Evolutionary conservation across 2,888 invertebrate genomes (phyloP), one percentile per base, ranked within the genome.

Genomic region (Myopa tessellatipennis): DNA sequence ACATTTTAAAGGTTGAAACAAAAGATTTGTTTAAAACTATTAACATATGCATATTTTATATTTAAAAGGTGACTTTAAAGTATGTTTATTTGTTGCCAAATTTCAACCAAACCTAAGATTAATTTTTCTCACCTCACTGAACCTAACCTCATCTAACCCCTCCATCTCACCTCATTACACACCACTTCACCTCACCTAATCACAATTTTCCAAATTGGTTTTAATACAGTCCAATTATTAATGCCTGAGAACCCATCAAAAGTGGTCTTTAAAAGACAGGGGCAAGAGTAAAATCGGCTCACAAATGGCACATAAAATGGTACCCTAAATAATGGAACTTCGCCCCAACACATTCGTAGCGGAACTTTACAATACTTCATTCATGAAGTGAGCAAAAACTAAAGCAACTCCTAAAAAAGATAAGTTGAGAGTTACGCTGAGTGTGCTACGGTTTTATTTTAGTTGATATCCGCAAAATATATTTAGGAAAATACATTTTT

Each of bases 141-240:
- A 45, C 1, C 10, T 45, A 45, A 45, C 45, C 7, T 45, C 10
- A 45, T 8, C 7, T 45, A 45, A 26, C 5, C n/a, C 26, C 26
- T n/a, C 18, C n/a, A 61, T 10, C 61, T 12, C 26, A 26, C 26
- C 34, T 38, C 65, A 12, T 14, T 34, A 36, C 26, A 61, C 4
- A 4, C 3, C 61, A 18, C 18, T 61, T 55, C 55, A n/a, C 55
- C 61, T 61, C 34, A 34, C 38, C 14, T 38, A 8, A 38, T 34
- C 38, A 34, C 16, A 26, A 14, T 14, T 12, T 34, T 34, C 52
- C 14, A 38, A 55, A 70, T 70, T 55, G 26, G 70, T 36, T 70
- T 55, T 55, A 40, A 69, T 26, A 18, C 14, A 36, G 38, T 63
- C 10, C n/a, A 50, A 74, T 74, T 74, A 74, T 74, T 36, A 34